Evolutionary conservation across 2,888 invertebrate species (phyloP).

Genomic region (Cryptocephalus moraei): DNA sequence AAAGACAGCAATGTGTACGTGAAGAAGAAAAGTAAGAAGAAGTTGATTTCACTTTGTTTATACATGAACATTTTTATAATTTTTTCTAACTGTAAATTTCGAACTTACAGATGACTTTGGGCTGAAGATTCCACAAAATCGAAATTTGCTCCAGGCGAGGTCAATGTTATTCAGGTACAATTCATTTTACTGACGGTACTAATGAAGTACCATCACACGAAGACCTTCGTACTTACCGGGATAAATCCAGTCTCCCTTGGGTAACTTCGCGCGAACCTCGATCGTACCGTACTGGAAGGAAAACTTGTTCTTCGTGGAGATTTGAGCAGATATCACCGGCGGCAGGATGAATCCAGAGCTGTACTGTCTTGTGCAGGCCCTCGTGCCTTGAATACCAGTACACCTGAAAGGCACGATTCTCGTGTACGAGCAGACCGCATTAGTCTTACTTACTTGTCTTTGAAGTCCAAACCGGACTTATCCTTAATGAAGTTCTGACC

Average conservation of each 20-base stretch:
- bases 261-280: slow-evolving; percentile 59
- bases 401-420: slow-evolving; percentile 29
- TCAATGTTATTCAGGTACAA: no score
- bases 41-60: no score
- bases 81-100: no score
- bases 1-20: no score
- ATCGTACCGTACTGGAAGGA: slow-evolving; percentile 60
- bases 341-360: slow-evolving; percentile 50
- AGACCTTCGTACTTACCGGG: slow-evolving; percentile 63
- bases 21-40: no score
- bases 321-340: slow-evolving; percentile 53
- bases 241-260: slow-evolving; percentile 68
- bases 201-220: no score
- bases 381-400: slow-evolving; percentile 29
- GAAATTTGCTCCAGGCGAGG: no score
- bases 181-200: no score
- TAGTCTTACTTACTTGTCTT: slow-evolving; percentile 22
- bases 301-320: slow-evolving; percentile 52
- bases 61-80: no score
- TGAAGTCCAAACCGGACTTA: slow-evolving; percentile 28
- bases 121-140: no score
- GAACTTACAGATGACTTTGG: no score
- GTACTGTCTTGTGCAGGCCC: slow-evolving; percentile 40
- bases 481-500: slow-evolving; percentile 41
- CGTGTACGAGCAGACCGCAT: no score